Base-by-base conservation (phyloP, 2,888 invertebrate genomes). In the Leucophora obtusa region DNA sequence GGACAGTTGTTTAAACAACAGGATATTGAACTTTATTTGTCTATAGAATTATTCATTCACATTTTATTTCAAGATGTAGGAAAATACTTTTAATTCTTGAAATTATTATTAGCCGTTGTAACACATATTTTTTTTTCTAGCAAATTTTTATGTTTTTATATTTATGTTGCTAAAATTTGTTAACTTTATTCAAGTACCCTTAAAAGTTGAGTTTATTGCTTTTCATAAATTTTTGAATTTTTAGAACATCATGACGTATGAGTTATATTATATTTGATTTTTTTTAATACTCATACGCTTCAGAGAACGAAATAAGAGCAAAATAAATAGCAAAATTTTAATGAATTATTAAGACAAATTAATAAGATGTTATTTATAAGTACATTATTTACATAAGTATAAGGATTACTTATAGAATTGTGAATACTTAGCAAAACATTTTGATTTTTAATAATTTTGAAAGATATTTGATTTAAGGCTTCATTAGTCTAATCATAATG, bases 21-120 rank as follows among this genome's bases (percentile, higher is more conserved):
- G 81, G 81, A 81, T 81, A 81, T 77, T 81, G 81, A 81, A 81
- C 77, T 77, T 77, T 81, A 77, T 77, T 71, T 81, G 58, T 74
- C 70, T 74, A 50, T 77, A 17, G 69, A 38, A 35, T 35, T 60
- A 43, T 62, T 53, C 54, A 6, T 60, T 10, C 15, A 24, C 14
- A 38, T 14, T 38, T 14, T 38, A 4, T 38, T 43, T 73, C 51
- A 51, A 56, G 72, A 73, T 58, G 47, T 35, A 65, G 21, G 35
- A 65, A 65, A 53, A 65, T 54, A 18, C n/a, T 65, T 53, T 65
- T 65, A 38, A 65, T 65, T 65, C 53, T 28, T 1, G 28, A 28
- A 28, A 28, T 28, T 28, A 28, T 28, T 28, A 28, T 28, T 28
- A 28, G 28, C 28, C 6, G 28, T 28, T 28, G 28, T 7, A 6